Base-by-base conservation (phyloP, 2,888 invertebrate species). In the Lasioglossum vierecki region DNA sequence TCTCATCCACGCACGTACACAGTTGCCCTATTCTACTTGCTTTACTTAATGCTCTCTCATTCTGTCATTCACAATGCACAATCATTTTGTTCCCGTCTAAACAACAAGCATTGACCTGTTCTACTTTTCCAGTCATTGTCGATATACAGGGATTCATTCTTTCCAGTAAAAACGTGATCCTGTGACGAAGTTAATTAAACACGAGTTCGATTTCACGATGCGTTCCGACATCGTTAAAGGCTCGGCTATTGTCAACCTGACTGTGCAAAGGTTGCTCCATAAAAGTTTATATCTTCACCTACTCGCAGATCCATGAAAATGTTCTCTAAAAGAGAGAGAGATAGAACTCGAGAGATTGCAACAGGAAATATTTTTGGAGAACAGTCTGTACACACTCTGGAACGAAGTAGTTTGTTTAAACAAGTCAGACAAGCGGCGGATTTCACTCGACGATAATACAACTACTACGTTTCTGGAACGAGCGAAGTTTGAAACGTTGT, bases 121-220 rank as follows among this genome's bases (percentile, higher is more conserved):
- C 35, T 66, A 66, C 35, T 66, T 66, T 66, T 66, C 15, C 8
- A 35, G 66, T 66, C 66, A 66, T 66, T 35, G 66, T 35, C 66
- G 18, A 35, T 22, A 22, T 9, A 66, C 66, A 35, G 15, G 18
- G 15, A 30, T 30, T 30, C 30, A 63, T 63, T 15, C 30, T 30
- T 30, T 6, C 30, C 63, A 66, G 4, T 66, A 35, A 66, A 66
- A 35, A 66, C 22, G 30, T 35, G 9, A 35, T 66, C 18, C 35
- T 30, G 9, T 9, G 35, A 22, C 9, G 35, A 30, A 66, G 35
- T 66, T 35, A 35, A 66, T 66, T 66, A 66, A 66, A 35, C 35
- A 18, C 5, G 35, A 66, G 30, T 35, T 66, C 30, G 35, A 35
- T 66, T 66, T 35, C 15, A 66, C 35, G 66, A 66, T 66, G 30